phyloP scores from a whole-genome alignment of 2,888 invertebrate species.

The Drosophila neotestacea region DNA sequence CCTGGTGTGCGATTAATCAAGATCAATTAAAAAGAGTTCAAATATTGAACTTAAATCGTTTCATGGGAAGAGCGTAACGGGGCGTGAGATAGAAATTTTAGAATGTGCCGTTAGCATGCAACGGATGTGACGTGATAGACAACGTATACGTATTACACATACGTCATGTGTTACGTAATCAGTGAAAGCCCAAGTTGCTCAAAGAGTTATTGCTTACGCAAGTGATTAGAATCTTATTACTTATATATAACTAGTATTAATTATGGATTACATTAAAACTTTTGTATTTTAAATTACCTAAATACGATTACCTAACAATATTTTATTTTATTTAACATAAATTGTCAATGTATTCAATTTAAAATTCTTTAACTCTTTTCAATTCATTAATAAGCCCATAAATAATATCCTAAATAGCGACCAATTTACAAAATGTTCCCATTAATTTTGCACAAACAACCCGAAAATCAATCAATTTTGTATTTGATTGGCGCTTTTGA shows the following conservation, averaged over 20 bases:
- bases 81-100: constrained; percentile 66
- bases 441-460: constrained; percentile 51
- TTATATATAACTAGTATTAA: too few species aligned
- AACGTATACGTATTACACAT: constrained; percentile 7
- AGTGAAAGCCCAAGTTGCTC: background rate
- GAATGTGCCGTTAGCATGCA: constrained; percentile 53
- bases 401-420: constrained; percentile 29
- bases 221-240: too few species aligned
- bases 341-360: too few species aligned
- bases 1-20: constrained; percentile 76
- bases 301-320: too few species aligned
- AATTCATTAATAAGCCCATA: constrained; percentile 1
- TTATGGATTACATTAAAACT: background rate
- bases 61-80: constrained; percentile 49
- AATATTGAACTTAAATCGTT: constrained; percentile 72
- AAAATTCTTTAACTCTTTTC: background rate
- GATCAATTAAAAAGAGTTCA: constrained; percentile 80
- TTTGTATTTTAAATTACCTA: too few species aligned
- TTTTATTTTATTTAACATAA: too few species aligned
- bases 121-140: constrained; percentile 33
- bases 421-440: constrained; percentile 54
- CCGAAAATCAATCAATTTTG: constrained; percentile 66
- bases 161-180: constrained; percentile 24
- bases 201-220: background rate
- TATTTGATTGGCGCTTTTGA: constrained; percentile 62